These are phyloP conservation scores for Therioaphis trifolii DNA, from an alignment of 2,888 invertebrate species.

Conservation along the genomic window DNA sequence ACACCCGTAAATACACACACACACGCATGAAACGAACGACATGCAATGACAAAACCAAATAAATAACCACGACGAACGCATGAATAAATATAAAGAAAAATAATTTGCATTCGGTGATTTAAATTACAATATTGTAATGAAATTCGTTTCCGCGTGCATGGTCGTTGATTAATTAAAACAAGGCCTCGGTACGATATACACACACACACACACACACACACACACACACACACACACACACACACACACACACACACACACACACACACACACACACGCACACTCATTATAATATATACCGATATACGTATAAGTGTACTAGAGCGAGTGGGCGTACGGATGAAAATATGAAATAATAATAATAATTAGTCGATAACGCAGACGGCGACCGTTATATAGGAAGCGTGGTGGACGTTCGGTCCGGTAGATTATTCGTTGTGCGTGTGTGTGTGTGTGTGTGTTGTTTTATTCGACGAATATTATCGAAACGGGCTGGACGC, in stretches of 20 bases:
- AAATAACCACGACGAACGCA: constrained; percentile 45
- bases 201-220: neutral
- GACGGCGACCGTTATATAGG: no score
- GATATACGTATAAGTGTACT: no score
- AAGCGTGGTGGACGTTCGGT: no score
- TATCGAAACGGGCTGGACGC: no score
- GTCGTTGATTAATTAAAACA: constrained; percentile 58
- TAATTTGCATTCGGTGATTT: constrained; percentile 50
- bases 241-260: no score
- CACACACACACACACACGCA: no score
- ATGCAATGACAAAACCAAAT: constrained; percentile 41
- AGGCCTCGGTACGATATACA: constrained; percentile 7
- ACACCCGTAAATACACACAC: neutral
- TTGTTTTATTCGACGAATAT: no score
- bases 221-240: no score
- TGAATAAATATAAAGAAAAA: constrained; percentile 56
- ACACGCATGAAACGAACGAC: neutral
- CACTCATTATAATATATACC: no score
- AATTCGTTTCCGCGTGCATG: constrained; percentile 24
- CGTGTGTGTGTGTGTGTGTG: no score
- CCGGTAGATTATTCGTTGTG: no score
- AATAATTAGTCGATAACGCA: neutral
- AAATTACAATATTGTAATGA: constrained; percentile 50
- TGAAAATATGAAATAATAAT: constrained; percentile 29
- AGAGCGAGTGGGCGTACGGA: constrained; percentile 9